Evolutionary conservation across 2,888 invertebrate genomes (phyloP).

Genomic region (Galeruca laticollis): DNA sequence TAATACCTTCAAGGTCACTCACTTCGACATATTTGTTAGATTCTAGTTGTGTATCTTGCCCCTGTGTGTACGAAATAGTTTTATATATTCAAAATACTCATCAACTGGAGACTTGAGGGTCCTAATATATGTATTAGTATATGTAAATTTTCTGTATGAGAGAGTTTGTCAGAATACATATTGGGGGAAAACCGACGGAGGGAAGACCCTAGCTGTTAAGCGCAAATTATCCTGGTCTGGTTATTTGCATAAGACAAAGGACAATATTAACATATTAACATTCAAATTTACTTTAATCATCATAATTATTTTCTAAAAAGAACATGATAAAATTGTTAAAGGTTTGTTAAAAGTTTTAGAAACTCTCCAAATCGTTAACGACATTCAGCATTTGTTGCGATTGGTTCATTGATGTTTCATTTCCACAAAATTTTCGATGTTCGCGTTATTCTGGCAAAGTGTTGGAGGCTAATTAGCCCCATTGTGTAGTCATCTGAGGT

Average conservation of each 20-base stretch:
- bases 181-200: not conserved
- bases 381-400: not conserved
- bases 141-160: not conserved
- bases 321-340: not conserved
- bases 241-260: not conserved
- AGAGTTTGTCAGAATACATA: not conserved
- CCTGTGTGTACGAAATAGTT: too few relatives aligned
- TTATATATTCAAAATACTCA: not conserved
- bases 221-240: not conserved
- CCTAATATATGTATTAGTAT: not conserved
- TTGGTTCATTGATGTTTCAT: too few relatives aligned
- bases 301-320: not conserved
- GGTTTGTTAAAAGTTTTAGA: not conserved
- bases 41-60: too few relatives aligned
- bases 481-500: too few relatives aligned
- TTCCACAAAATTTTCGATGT: too few relatives aligned
- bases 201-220: not conserved
- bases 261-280: not conserved
- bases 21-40: too few relatives aligned
- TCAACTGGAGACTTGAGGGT: not conserved
- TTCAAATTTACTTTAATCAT: not conserved
- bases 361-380: not conserved
- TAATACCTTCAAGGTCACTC: too few relatives aligned
- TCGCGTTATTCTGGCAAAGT: too few relatives aligned
- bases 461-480: too few relatives aligned